Evolutionary conservation across 2,113 vertebrate species (phyloP).

Genomic region (Galeopterus variegatus): DNA sequence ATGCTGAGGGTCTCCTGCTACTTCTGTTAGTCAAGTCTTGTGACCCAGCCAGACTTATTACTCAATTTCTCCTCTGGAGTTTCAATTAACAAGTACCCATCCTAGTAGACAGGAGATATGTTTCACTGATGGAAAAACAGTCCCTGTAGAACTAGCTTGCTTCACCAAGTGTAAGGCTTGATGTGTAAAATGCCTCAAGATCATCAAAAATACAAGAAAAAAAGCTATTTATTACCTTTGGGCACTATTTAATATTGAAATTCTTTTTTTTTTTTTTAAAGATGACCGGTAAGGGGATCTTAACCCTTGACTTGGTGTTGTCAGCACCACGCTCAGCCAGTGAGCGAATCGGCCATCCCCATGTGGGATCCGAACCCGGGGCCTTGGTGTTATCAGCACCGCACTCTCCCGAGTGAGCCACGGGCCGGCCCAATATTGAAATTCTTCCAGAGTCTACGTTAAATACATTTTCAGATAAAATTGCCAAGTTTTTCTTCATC

Average conservation of each 20-base stretch:
- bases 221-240: constrained; percentile 8
- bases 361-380: too few relatives aligned
- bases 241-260: constrained; percentile 12
- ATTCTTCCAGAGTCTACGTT: constrained; percentile 46
- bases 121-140: constrained; percentile 52
- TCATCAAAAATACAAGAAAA: constrained; percentile 14
- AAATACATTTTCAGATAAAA: background rate
- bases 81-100: constrained; percentile 36
- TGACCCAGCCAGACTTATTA: constrained; percentile 34
- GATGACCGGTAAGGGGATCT: too few relatives aligned
- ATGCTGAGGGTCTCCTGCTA: background rate
- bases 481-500: background rate
- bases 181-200: background rate
- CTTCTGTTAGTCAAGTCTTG: background rate
- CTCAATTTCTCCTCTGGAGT: constrained; percentile 49
- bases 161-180: background rate
- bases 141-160: background rate
- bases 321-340: too few relatives aligned
- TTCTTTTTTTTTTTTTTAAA: too few relatives aligned
- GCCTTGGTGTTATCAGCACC: too few relatives aligned
- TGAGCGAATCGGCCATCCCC: too few relatives aligned
- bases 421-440: too few relatives aligned
- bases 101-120: constrained; percentile 1
- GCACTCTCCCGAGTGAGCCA: too few relatives aligned
- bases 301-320: too few relatives aligned